Base-by-base conservation (phyloP, 2,888 invertebrate species). In the Cryptophagus acutangulus region DNA sequence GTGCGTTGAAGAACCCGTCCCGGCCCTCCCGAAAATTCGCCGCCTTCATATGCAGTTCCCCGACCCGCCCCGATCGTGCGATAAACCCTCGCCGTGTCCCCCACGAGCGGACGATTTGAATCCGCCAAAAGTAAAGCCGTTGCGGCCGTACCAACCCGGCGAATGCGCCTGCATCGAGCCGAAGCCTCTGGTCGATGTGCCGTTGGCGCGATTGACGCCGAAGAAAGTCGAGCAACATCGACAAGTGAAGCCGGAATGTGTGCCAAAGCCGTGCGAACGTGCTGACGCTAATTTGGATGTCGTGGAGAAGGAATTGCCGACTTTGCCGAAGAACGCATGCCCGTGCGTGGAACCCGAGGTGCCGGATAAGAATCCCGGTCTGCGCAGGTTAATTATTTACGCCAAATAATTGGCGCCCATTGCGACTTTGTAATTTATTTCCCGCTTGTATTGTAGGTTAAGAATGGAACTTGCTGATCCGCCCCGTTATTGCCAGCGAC, bases 101-200 rank as follows among this genome's bases (percentile, higher is more conserved):
- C 26, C 26, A 26, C n/a, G 26, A n/a, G 53, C 57, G 4, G 58
- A 58, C 15, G 49, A 51, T 20, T n/a, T 14, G 14, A 17, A 42
- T 16, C 33, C 26, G 6, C 12, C 38, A 0, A 43, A 39, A 25
- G 15, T 12, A 8, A 56, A 46, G 33, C 41, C 46, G 12, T 43
- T 60, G 2, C 59, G 56, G 1, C 25, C 34, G 10, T 29, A 57
- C n/a, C 42, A 44, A 25, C 41, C 54, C 3, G 50, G 47, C 4
- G 48, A 51, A 15, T 60, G 60, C 43, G 58, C 57, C 4, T 57
- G 58, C 31, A 33, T 49, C 17, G 56, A 57, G n/a, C 9, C 17
- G 1, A 33, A 24, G 15, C 49, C 49, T 6, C 37, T 55, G 47
- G 33, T 36, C 6, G 56, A 59, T 24, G 49, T 45, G n/a, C 26